Percentiles rank a stretch among this genome's conserved stretches.
Conservation (phyloP, 2,888 invertebrate species). For the Formica aserva region DNA sequence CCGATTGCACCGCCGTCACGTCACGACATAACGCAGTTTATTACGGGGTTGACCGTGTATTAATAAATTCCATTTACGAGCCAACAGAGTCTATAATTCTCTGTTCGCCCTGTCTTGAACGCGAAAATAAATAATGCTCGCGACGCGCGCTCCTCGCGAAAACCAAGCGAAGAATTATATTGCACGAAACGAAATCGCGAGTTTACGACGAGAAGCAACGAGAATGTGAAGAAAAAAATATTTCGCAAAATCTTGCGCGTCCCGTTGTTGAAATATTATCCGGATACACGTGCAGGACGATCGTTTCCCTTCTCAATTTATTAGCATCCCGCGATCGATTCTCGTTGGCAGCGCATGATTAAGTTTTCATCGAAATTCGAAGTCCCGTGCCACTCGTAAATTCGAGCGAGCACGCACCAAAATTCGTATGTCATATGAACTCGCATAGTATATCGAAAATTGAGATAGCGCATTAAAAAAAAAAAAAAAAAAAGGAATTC, state of each 20-base stretch:
- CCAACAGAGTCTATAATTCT: constrained; percentile 60
- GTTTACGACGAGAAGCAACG: background rate
- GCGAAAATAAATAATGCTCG: constrained; percentile 54
- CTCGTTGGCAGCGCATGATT: constrained; percentile 64
- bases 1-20: constrained; percentile 19
- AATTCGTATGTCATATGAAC: constrained; percentile 22
- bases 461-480: background rate
- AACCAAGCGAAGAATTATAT: constrained; percentile 61
- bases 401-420: constrained; percentile 29
- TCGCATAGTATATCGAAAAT: constrained; percentile 2
- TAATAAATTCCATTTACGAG: constrained; percentile 68
- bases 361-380: constrained; percentile 70
- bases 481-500: background rate
- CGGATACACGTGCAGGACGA: constrained; percentile 1
- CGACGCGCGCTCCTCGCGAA: constrained; percentile 40
- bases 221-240: constrained; percentile 22
- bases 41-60: constrained; percentile 44
- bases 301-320: constrained; percentile 58
- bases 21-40: constrained; percentile 40
- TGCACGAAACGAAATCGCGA: constrained; percentile 8
- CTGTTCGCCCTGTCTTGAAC: constrained; percentile 58
- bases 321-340: constrained; percentile 59
- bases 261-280: constrained; percentile 50
- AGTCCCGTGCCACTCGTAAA: constrained; percentile 66
- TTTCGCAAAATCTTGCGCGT: constrained; percentile 51